Evolutionary conservation across 2,888 invertebrate genomes (phyloP).

Genomic region (Ennomos fuscantarius): DNA sequence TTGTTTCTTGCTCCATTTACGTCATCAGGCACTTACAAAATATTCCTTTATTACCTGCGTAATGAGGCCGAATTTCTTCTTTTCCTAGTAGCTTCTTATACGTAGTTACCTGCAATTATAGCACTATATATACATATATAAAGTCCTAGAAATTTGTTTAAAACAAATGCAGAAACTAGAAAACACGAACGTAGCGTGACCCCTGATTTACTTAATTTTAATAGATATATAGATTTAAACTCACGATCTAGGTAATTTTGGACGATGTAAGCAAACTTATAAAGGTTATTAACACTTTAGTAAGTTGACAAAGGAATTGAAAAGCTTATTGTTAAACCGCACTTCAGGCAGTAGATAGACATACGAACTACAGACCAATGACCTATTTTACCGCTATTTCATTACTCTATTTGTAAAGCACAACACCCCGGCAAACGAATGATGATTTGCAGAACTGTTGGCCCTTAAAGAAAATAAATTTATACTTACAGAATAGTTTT

Average conservation of each 20-base stretch:
- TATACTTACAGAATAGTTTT: slow-evolving; percentile 12
- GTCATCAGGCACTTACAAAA: slow-evolving; percentile 17
- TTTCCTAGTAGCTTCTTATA: no score
- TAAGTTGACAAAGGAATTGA: slow-evolving; percentile 24
- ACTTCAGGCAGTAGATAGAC: slow-evolving; percentile 7
- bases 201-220: no score
- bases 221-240: no score
- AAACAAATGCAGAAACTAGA: no score
- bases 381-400: slow-evolving; percentile 42
- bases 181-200: no score
- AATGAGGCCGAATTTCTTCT: no score
- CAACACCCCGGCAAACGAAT: slow-evolving; percentile 39
- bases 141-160: no score
- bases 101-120: no score
- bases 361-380: slow-evolving; percentile 35
- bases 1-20: slow-evolving; percentile 23
- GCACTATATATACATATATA: no score
- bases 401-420: slow-evolving; percentile 36
- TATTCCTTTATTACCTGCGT: not conserved
- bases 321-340: slow-evolving; percentile 18
- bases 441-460: slow-evolving; percentile 55
- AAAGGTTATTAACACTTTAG: not conserved
- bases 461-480: not conserved
- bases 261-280: no score
- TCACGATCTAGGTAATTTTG: no score